phyloP scores from a whole-genome alignment of 2,888 invertebrate species.

The Hofmannophila pseudospretella region DNA sequence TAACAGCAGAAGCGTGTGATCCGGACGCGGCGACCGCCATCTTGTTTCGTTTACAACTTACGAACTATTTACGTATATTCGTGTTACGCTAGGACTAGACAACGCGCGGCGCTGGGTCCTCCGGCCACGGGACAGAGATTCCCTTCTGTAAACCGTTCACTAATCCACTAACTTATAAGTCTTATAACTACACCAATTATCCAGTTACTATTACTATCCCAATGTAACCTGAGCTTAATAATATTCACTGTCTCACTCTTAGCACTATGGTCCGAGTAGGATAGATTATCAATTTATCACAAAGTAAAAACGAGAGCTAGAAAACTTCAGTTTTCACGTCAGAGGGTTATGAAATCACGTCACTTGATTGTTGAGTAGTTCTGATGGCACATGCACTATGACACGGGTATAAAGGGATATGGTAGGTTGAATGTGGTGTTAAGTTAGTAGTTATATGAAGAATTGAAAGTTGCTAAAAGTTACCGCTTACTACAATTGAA shows the following conservation, averaged over 20 bases:
- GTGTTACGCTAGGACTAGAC: constrained; percentile 58
- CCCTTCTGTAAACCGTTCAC: background rate
- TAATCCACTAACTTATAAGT: too few species aligned
- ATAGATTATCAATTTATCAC: constrained; percentile 8
- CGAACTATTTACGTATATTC: constrained; percentile 67
- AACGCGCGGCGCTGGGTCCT: constrained; percentile 44
- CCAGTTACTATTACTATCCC: too few species aligned
- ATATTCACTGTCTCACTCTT: constrained; percentile 9
- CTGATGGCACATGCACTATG: constrained; percentile 9
- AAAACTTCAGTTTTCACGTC: constrained; percentile 4
- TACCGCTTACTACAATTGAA: background rate
- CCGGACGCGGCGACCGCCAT: constrained; percentile 30
- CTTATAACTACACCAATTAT: too few species aligned
- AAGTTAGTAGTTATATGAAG: too few species aligned
- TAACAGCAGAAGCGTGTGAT: constrained; percentile 2
- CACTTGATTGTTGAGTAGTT: background rate
- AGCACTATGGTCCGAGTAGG: constrained; percentile 8
- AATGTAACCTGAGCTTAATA: too few species aligned
- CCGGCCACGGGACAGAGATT: constrained; percentile 10
- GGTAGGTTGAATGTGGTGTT: background rate
- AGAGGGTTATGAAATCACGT: background rate
- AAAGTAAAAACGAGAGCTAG: constrained; percentile 15
- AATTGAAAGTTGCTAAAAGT: background rate
- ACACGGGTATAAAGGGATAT: background rate
- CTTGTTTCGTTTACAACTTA: constrained; percentile 11